Evolutionary conservation across 2,113 vertebrate genomes (phyloP), one percentile per base, ranked within the genome.

Genomic region (Brachyhypopomus gauderio): DNA sequence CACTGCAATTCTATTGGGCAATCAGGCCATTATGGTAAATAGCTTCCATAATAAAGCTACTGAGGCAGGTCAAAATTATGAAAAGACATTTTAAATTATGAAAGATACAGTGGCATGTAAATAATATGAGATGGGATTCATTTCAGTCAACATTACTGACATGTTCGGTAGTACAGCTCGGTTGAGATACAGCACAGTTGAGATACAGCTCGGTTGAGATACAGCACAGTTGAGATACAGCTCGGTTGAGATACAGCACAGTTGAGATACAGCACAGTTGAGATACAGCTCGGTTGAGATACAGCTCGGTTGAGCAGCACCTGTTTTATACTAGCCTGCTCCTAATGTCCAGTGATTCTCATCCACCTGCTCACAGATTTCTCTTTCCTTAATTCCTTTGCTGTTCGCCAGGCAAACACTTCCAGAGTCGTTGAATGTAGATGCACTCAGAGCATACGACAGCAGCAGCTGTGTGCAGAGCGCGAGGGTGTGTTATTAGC

Each of bases 41-140:
- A 58, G 83, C 66, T 62, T 56, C 45, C 8, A 60, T 58, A 56
- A 78, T 73, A 77, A 72, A 73, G 45, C 41, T 56, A 74, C 23
- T 64, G 34, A 52, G 41, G 45, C 20, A 58, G 0, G 22, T 72
- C n/a, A 56, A 58, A 81, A 66, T 36, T 60, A 34, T 27, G 25
- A 36, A 20, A 27, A 30, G 30, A 30, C 30, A 30, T 30, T 30
- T 30, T 30, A 30, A 30, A 30, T 30, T 30, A 2, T 30, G 30
- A 30, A 66, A 74, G 25, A 48, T 58, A 59, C n/a, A 66, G 45
- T 67, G 62, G 23, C 62, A 41, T 27, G 30, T 19, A 17, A 60
- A 59, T 60, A 69, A 69, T 11, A 14, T 12, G n/a, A 60, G 9
- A 71, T 12, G 3, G 17, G n/a, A 27, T 41, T 79, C 76, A 69